Base-by-base conservation (phyloP, 2,113 vertebrate species). In the Larimichthys polyactis region DNA sequence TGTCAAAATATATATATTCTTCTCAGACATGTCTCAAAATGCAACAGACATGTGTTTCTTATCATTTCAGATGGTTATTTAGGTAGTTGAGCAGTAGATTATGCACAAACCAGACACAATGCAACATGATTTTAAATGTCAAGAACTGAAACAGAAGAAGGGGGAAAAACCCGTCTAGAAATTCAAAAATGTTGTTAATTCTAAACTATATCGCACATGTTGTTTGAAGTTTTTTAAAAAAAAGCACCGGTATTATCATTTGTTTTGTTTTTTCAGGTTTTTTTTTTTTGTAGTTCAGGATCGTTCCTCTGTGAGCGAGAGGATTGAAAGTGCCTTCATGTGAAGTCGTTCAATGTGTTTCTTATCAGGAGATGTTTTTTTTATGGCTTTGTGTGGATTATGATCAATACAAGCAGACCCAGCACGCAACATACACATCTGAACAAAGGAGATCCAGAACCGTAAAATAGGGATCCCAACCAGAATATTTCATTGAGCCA, bases 111-210 rank as follows among this genome's bases (percentile, higher is more conserved):
- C 59, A 81, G 58, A 66, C 0, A 67, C 76, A 62, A 75, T 52
- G 24, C 32, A 24, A 4, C 22, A 59, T 11, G 0, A 57, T 29
- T 72, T 32, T 27, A 72, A 58, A 44, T 36, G 71, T 15, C 8
- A 78, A 67, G 74, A 90, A 87, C 29, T 57, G 72, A 88, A 90
- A 88, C 67, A 48, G 58, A 86, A 65, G 27, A 16, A 40, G 70
- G 48, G 48, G 72, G 46, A 5, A 81, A 79, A 66, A 69, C 69
- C 52, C 17, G 19, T 77, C 5, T 32, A 78, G 19, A 75, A 79
- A 82, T 76, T 76, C 4, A 70, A 67, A 71, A 64, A 44, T 70
- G 81, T 49, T 32, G n/a, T 71, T 69, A 71, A 77, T 79, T 55
- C 15, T 19, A 63, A 79, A 80, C 10, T 55, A 12, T 22, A 55